Evolutionary conservation across 1,140 invertebrate species (phyloP).

Genomic region (Apis florea): DNA sequence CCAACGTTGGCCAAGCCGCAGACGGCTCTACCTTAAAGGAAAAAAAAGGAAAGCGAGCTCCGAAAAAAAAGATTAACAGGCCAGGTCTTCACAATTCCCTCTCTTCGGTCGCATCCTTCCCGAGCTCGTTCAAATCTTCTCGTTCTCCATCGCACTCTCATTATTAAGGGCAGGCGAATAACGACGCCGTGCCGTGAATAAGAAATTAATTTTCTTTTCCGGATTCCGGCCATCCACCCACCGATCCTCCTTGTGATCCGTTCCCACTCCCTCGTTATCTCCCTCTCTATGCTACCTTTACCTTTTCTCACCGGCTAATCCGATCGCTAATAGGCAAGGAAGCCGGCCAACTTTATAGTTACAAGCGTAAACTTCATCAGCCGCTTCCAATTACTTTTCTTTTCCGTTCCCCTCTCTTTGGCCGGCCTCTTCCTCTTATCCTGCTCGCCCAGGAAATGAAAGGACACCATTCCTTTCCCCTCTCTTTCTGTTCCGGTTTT

Average conservation of each 20-base stretch:
- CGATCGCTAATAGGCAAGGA: constrained; percentile 63
- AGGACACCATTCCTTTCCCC: neutral
- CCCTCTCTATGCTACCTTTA: too few species aligned
- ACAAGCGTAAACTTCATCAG: constrained; percentile 67
- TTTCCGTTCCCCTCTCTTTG: constrained; percentile 38
- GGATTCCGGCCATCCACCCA: constrained; percentile 14
- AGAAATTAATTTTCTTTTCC: constrained; percentile 65
- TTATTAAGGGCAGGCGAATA: constrained; percentile 49
- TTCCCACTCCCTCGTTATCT: neutral
- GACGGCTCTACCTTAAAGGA: neutral
- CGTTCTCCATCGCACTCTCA: neutral
- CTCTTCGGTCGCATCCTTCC: neutral
- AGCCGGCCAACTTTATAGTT: constrained; percentile 62
- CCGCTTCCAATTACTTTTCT: constrained; percentile 63
- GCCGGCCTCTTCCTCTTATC: constrained; percentile 26
- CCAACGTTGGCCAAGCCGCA: neutral
- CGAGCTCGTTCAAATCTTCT: neutral
- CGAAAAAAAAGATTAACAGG: too few species aligned
- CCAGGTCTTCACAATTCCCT: too few species aligned
- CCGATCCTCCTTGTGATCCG: constrained; percentile 6
- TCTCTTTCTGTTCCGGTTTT: constrained; percentile 14
- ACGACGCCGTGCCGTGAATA: constrained; percentile 56
- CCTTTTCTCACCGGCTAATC: constrained; percentile 47
- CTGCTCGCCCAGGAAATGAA: constrained; percentile 38
- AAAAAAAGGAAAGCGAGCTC: neutral